Evolutionary conservation across 2,113 vertebrate species (phyloP), one percentile per base, ranked within the genome.

Genomic region (Silurus meridionalis): DNA sequence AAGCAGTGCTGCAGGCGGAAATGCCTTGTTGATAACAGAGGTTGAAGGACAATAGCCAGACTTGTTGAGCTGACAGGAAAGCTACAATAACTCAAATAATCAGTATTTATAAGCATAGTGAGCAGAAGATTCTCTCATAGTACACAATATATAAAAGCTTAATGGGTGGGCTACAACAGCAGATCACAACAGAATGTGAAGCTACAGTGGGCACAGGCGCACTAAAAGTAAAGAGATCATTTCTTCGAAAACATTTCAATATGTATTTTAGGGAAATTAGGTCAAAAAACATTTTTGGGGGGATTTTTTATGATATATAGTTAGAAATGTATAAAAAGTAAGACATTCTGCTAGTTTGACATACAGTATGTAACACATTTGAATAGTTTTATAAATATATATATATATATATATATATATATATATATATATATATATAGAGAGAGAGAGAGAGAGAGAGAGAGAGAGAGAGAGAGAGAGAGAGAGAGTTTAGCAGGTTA

Each of bases 401-500:
- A 23, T 52, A 6, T 75, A 57, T 57, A 57, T 57, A 57, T 57
- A 57, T 57, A 2, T 57, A 57, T 57, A 57, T 57, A 57, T 57
- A 57, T 57, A 57, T 57, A 57, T 57, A 57, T 57, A 57, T 57
- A 57, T 57, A 57, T 57, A 57, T 55, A 28, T 5, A n/a, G 11
- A 90, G 91, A 93, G 85, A 72, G 86, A 52, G 66, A 69, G 21
- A 50, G 69, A 89, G 82, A 87, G 28, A 37, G 28, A 37, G 28
- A 37, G 28, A 37, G 28, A 37, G 28, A 37, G 28, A 37, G 28
- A n/a, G 13, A 90, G 91, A 93, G 85, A 72, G 86, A 52, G 66
- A 69, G 21, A 50, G 69, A 89, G 82, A 88, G 13, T 66, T 50
- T n/a, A 46, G 66, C 19, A 57, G 50, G 21, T 46, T 23, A 21